These are phyloP conservation scores for Cyanoramphus novaezelandiae DNA, from an alignment of 2,113 vertebrate genomes.

Conservation along the genomic window DNA sequence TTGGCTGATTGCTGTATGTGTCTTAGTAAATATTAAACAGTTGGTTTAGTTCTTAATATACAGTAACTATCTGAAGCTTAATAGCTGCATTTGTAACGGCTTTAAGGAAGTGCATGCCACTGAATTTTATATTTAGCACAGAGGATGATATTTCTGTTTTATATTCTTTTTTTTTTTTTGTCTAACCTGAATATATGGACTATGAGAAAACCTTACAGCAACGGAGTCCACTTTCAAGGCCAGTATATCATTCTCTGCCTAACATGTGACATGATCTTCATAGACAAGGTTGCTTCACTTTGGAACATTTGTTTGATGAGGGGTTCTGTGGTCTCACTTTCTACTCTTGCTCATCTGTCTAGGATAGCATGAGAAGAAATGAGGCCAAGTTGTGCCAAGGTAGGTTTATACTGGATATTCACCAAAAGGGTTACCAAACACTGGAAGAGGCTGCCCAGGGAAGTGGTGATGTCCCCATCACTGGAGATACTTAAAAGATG, in stretches of 20 bases:
- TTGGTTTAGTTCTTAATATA: neutral
- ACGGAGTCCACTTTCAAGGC: neutral
- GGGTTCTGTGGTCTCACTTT: neutral
- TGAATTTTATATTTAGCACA: neutral
- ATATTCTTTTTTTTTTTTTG: neutral
- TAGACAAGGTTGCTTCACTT: neutral
- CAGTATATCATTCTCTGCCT: neutral
- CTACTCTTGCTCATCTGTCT: neutral
- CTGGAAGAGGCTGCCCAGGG: neutral
- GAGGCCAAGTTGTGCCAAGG: neutral
- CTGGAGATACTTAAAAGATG: neutral
- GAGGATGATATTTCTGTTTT: neutral
- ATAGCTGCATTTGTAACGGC: neutral
- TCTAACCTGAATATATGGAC: neutral
- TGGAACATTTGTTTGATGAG: neutral
- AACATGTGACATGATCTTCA: neutral
- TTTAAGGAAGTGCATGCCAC: neutral
- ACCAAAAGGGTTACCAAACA: rapidly evolving
- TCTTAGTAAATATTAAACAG: neutral
- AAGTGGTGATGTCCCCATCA: neutral
- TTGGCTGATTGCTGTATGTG: neutral
- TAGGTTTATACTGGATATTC: neutral
- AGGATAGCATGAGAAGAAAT: neutral
- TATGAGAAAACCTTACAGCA: neutral
- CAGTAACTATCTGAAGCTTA: neutral